phyloP scores from a whole-genome alignment of 2,888 invertebrate species.

The Nomada hirtipes region DNA sequence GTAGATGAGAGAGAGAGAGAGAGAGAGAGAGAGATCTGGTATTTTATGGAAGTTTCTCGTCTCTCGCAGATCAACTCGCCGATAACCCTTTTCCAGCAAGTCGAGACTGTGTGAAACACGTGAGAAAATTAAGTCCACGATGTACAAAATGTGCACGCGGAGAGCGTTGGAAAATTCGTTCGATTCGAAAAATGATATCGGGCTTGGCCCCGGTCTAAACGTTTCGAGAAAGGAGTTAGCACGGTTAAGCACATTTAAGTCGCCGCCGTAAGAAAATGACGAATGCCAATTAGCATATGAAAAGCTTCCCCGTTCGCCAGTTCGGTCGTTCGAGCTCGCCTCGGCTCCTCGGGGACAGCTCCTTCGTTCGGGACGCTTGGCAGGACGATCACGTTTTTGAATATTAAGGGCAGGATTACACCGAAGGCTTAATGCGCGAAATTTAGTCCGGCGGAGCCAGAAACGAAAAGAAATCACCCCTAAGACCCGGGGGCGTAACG shows the following conservation, averaged over 20 bases:
- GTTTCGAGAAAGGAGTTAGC: slow-evolving; percentile 75
- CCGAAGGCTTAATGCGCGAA: slow-evolving; percentile 83
- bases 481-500: slow-evolving; percentile 69
- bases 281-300: slow-evolving; percentile 85
- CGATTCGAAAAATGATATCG: slow-evolving; percentile 49
- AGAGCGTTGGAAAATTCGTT: slow-evolving; percentile 7
- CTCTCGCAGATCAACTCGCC: neutral
- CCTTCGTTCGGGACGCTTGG: slow-evolving; percentile 74
- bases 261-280: slow-evolving; percentile 83
- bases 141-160: no score
- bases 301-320: slow-evolving; percentile 78
- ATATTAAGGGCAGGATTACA: slow-evolving; percentile 84
- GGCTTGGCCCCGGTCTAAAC: slow-evolving; percentile 25
- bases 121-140: no score
- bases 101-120: neutral
- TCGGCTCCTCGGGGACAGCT: slow-evolving; percentile 59
- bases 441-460: slow-evolving; percentile 81
- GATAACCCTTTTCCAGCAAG: neutral
- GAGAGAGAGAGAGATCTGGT: no score
- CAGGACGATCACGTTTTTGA: slow-evolving; percentile 85
- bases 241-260: slow-evolving; percentile 82
- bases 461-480: slow-evolving; percentile 77
- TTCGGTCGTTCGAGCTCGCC: slow-evolving; percentile 44
- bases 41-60: neutral
- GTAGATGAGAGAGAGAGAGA: no score